Conservation (phyloP, 2,888 invertebrate genomes). For the Odiellus spinosus region DNA sequence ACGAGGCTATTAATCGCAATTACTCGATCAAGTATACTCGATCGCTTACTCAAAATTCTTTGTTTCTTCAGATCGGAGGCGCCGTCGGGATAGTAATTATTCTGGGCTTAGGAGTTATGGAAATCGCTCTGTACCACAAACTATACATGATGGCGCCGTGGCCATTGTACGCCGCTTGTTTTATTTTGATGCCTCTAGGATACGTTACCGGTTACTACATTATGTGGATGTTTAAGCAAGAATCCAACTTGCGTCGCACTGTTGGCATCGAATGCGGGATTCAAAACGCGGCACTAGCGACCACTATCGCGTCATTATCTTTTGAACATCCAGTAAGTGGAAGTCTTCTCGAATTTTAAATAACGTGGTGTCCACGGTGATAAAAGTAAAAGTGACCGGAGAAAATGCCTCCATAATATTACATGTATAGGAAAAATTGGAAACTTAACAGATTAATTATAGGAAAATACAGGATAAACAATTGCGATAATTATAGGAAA, state of each 20-base stretch:
- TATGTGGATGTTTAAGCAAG: slow-evolving; percentile 22
- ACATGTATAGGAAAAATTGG: too few relatives aligned
- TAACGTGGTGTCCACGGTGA: too few relatives aligned
- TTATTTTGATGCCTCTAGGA: slow-evolving; percentile 23
- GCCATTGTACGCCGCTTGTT: slow-evolving; percentile 23
- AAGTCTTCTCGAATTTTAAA: too few relatives aligned
- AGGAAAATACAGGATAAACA: too few relatives aligned
- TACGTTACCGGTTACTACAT: slow-evolving; percentile 23
- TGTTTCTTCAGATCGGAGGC: slow-evolving; percentile 23
- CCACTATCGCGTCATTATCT: slow-evolving; percentile 25
- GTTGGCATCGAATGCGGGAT: slow-evolving; percentile 27
- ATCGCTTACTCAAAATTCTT: too few relatives aligned
- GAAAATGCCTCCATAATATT: too few relatives aligned
- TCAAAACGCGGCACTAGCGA: slow-evolving; percentile 28
- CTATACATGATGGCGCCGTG: slow-evolving; percentile 24
- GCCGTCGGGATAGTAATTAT: slow-evolving; percentile 25
- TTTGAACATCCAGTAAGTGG: slow-evolving; percentile 13
- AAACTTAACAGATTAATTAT: too few relatives aligned
- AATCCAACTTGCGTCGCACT: slow-evolving; percentile 21
- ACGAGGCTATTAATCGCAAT: too few relatives aligned
- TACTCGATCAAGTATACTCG: too few relatives aligned
- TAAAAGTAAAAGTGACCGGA: too few relatives aligned
- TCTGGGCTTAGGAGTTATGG: slow-evolving; percentile 22
- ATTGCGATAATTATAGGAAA: too few relatives aligned
- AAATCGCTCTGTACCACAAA: slow-evolving; percentile 24